These are phyloP conservation scores for Drosophila persimilis DNA, from an alignment of 1,140 invertebrate genomes.

Conservation along the genomic window DNA sequence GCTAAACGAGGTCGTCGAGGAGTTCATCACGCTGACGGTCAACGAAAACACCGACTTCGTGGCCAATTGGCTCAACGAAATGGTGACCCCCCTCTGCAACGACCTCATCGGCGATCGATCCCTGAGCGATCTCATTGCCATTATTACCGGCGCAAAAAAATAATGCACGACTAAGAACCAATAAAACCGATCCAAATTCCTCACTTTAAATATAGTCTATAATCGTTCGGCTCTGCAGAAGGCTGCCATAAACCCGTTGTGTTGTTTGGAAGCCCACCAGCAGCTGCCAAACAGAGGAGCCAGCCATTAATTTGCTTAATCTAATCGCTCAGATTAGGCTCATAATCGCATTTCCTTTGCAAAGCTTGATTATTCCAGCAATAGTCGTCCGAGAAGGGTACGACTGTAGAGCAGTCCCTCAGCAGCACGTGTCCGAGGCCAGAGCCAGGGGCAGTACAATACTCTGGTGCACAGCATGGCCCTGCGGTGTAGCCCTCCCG, in stretches of 20 bases:
- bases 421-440: too few species aligned
- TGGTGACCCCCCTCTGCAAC: slow-evolving; percentile 59
- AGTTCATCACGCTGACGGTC: slow-evolving; percentile 67
- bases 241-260: slow-evolving; percentile 23
- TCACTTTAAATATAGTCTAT: slow-evolving; percentile 9
- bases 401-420: background rate
- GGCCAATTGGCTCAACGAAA: slow-evolving; percentile 43
- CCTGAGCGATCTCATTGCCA: slow-evolving; percentile 47
- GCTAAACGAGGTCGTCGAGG: slow-evolving; percentile 73
- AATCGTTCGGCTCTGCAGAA: background rate
- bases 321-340: slow-evolving; percentile 64
- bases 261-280: slow-evolving; percentile 25
- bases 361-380: slow-evolving; percentile 23
- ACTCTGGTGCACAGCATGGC: too few species aligned
- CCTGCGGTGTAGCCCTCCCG: too few species aligned
- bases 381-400: background rate
- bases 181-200: slow-evolving; percentile 23
- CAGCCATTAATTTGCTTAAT: slow-evolving; percentile 46
- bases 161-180: slow-evolving; percentile 3
- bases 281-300: slow-evolving; percentile 33
- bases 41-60: slow-evolving; percentile 75
- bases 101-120: slow-evolving; percentile 66
- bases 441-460: too few species aligned
- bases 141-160: slow-evolving; percentile 48
- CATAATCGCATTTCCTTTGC: slow-evolving; percentile 41